phyloP scores from a whole-genome alignment of 2,797 vertebrate species.

The Enteromius treurensis region DNA sequence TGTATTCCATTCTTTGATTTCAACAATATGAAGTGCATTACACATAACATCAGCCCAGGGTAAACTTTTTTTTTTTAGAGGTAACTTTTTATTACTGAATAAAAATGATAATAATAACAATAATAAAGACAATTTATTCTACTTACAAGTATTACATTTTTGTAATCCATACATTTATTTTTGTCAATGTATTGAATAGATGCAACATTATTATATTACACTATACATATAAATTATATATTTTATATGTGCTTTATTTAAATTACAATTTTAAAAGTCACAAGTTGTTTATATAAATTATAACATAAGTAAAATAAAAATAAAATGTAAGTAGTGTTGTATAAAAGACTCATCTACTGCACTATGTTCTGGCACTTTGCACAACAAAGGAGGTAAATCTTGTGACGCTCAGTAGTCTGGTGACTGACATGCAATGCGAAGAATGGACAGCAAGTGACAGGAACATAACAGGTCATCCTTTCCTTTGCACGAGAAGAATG shows the following conservation, averaged over 20 bases:
- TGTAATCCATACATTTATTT: neutral
- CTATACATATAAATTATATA: neutral
- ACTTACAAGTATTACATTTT: neutral
- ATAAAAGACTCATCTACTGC: neutral
- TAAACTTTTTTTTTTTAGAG: too few relatives aligned
- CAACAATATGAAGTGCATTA: neutral
- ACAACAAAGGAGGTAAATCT: conserved; percentile 52
- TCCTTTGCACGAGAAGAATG: conserved; percentile 45
- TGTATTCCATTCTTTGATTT: neutral
- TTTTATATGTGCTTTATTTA: neutral
- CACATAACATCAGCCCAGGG: neutral
- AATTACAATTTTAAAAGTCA: neutral
- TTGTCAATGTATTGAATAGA: neutral
- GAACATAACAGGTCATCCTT: conserved; percentile 47
- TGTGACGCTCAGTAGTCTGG: conserved; percentile 34
- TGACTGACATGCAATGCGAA: conserved; percentile 50
- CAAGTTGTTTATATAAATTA: neutral
- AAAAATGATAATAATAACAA: too few relatives aligned
- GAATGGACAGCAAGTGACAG: conserved; percentile 57
- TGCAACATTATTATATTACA: neutral
- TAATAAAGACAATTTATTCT: neutral
- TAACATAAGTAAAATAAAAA: neutral
- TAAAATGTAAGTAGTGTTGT: neutral
- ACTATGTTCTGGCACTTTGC: conserved; percentile 33
- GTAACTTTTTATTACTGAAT: too few relatives aligned